Base-by-base conservation (phyloP, 2,113 vertebrate genomes). In the Corapipo altera region DNA sequence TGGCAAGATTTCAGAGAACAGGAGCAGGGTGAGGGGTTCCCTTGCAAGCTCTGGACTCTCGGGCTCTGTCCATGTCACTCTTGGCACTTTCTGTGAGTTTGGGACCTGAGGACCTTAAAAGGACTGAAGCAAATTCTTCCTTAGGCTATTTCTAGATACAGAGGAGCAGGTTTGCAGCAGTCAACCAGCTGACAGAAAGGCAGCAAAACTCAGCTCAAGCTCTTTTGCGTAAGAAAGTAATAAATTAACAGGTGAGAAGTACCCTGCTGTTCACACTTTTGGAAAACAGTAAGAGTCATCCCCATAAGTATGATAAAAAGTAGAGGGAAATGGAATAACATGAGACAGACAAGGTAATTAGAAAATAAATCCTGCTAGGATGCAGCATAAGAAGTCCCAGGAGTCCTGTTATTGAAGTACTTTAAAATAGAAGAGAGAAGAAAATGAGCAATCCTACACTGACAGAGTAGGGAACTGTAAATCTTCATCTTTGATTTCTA, bases 111-210 rank as follows among this genome's bases (percentile, higher is more conserved):
- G 16, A 74, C 79, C 95, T 94, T 91, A 93, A 88, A 96, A 96
- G 93, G 93, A 77, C 19, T 69, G 95, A 79, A 88, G 22, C 49
- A 81, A 92, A 93, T 95, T 96, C 76, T 80, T 88, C 72, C 37
- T 77, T 33, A 74, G 77, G 76, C 86, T 96, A 81, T 96, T 96
- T 93, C 75, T 86, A 72, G 91, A 80, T 26, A 70, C 23, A 61
- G 74, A 84, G 35, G 27, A 84, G 61, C 57, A 80, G 19, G 67
- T 89, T 80, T 86, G 75, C 79, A 80, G 69, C 69, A 77, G 35
- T 43, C 51, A 91, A 61, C 11, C 7, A 11, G 71, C 46, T 27
- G 41, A 70, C 48, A 93, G 83, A 75, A 91, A 3, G 21, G 69
- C 35, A 83, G 37, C 24, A 64, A 85, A 94, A 83, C 21, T 74